These are phyloP conservation scores for Patagioenas fasciata DNA, from an alignment of 2,113 vertebrate species.

Conservation along the genomic window DNA sequence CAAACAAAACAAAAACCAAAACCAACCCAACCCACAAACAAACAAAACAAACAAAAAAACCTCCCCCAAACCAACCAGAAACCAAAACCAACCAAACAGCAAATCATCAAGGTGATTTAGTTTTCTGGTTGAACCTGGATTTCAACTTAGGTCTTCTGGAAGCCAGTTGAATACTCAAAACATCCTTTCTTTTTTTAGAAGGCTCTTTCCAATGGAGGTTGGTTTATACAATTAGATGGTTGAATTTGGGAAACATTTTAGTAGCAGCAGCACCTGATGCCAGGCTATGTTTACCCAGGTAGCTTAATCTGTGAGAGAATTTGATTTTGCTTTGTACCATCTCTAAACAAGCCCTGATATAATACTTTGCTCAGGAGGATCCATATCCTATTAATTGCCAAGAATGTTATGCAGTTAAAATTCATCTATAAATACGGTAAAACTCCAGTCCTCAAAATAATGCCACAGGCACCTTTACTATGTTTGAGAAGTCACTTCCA, in stretches of 20 bases:
- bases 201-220: background rate
- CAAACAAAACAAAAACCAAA: no score
- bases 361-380: background rate
- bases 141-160: background rate
- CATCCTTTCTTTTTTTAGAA: background rate
- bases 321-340: background rate
- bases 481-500: background rate
- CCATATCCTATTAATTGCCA: background rate
- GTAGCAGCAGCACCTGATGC: background rate
- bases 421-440: background rate
- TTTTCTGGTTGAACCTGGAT: background rate
- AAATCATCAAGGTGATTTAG: background rate
- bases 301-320: background rate
- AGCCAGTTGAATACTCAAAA: background rate
- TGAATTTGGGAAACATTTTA: background rate
- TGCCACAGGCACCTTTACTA: background rate
- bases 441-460: background rate
- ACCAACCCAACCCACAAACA: no score
- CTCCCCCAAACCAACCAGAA: no score
- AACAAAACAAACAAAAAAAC: no score
- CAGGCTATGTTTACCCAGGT: background rate
- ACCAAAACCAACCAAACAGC: background rate
- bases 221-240: background rate
- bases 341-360: background rate
- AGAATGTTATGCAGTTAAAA: background rate